These are phyloP conservation scores for Martes flavigula DNA, from an alignment of 2,797 vertebrate genomes.

Conservation along the genomic window DNA sequence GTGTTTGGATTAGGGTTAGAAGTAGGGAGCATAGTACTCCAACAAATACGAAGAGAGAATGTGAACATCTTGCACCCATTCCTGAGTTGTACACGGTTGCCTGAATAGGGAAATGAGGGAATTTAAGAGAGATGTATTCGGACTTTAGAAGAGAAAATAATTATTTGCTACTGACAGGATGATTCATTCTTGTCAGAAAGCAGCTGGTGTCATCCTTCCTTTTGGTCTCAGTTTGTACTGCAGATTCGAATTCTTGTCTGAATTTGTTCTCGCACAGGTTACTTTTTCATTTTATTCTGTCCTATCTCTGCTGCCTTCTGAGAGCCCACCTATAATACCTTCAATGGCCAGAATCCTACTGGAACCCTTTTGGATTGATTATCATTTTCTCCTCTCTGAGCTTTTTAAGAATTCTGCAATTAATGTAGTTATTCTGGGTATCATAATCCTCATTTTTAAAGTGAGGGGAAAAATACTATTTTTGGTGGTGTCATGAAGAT, in stretches of 20 bases:
- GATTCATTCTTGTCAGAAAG: not conserved
- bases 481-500: not conserved
- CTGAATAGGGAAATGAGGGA: not conserved
- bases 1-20: not conserved
- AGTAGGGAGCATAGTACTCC: not conserved
- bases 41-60: not conserved
- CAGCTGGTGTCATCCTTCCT: not conserved
- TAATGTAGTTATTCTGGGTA: not conserved
- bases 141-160: not conserved
- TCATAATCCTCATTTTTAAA: not conserved
- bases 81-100: not conserved
- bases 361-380: not conserved
- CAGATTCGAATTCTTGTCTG: not conserved
- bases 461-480: not conserved
- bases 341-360: not conserved
- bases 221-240: not conserved
- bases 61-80: not conserved
- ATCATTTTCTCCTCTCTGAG: not conserved
- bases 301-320: not conserved
- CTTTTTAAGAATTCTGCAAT: not conserved
- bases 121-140: not conserved
- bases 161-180: not conserved
- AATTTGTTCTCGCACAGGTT: not conserved
- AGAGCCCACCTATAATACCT: not conserved
- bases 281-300: not conserved